Conservation (phyloP, 2,113 vertebrate species). For the Pogona vitticeps region DNA sequence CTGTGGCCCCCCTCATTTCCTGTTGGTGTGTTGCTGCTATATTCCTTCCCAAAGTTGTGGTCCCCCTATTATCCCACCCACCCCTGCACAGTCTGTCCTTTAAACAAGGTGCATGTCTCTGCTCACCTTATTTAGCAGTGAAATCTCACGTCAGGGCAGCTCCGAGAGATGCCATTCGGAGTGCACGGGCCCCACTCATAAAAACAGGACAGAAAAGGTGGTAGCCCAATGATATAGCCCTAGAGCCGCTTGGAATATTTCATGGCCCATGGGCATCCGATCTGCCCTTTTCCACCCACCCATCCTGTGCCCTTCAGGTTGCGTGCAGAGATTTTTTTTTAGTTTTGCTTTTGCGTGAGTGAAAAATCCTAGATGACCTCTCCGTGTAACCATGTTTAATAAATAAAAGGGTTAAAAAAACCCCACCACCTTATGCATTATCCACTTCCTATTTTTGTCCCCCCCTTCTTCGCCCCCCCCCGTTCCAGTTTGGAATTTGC, state of each 20-base stretch:
- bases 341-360: conserved; percentile 67
- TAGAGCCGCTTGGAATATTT: conserved; percentile 38
- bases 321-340: conserved; percentile 48
- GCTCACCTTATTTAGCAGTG: too few species aligned
- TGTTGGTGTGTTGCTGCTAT: too few species aligned
- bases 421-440: conserved; percentile 44
- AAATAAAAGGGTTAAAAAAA: conserved; percentile 51
- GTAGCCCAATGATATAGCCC: neutral
- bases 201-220: neutral
- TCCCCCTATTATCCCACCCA: too few species aligned
- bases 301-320: conserved; percentile 50
- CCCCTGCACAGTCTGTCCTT: too few species aligned
- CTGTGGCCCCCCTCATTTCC: too few species aligned
- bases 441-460: conserved; percentile 59
- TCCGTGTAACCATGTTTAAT: conserved; percentile 39
- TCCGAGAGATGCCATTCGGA: too few species aligned
- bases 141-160: too few species aligned
- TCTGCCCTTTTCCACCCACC: conserved; percentile 31
- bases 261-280: conserved; percentile 12
- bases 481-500: conserved; percentile 62
- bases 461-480: neutral
- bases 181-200: neutral
- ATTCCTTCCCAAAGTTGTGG: too few species aligned
- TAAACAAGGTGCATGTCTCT: too few species aligned
- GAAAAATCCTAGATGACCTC: conserved; percentile 54